Evolutionary conservation across 2,797 vertebrate genomes (phyloP).

Genomic region (Oreochromis grahami): DNA sequence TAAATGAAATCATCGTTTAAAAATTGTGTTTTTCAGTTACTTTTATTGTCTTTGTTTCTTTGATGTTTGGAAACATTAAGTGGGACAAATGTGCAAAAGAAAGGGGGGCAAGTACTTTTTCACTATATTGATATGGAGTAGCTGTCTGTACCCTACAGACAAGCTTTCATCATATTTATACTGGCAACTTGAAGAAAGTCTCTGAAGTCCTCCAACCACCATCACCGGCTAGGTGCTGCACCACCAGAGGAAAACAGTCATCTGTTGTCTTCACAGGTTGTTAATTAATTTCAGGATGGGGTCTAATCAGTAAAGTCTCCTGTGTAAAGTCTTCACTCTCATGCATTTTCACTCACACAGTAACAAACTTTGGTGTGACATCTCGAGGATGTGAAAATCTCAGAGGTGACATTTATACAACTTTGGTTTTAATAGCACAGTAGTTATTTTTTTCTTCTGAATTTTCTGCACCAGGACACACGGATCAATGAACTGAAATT

Average conservation of each 20-base stretch:
- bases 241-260: conserved; percentile 19
- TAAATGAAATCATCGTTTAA: background rate
- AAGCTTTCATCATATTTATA: background rate
- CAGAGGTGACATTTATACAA: background rate
- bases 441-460: background rate
- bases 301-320: conserved; percentile 31
- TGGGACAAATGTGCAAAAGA: rapidly evolving
- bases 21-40: background rate
- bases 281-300: conserved; percentile 55
- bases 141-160: background rate
- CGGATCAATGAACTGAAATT: background rate
- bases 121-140: background rate
- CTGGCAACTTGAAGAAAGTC: background rate
- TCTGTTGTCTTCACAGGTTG: conserved; percentile 37
- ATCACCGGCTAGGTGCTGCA: background rate
- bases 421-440: background rate
- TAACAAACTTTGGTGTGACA: conserved; percentile 12
- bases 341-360: background rate
- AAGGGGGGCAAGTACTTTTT: background rate
- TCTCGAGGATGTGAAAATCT: background rate
- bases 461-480: background rate
- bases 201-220: background rate
- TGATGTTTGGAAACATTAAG: background rate
- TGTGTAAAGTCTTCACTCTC: background rate
- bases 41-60: background rate